These are phyloP conservation scores for Ips nitidus DNA, from an alignment of 1,140 invertebrate species.

Conservation along the genomic window DNA sequence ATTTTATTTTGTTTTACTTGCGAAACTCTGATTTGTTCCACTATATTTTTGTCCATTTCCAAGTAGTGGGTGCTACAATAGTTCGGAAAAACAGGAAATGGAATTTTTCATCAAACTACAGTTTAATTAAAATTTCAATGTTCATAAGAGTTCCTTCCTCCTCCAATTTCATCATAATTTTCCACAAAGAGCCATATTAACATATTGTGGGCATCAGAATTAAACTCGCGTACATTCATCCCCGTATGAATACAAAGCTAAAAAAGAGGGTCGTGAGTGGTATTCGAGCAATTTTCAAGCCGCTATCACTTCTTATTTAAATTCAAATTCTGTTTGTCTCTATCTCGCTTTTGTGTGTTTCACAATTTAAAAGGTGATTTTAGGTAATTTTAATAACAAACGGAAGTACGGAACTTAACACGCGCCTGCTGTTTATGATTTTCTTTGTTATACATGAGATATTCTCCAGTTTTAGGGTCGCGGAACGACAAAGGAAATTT, in stretches of 20 bases:
- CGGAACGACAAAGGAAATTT: not conserved
- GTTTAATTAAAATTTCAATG: no score
- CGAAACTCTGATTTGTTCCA: no score
- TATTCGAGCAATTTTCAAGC: conserved; percentile 3
- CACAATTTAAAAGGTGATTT: conserved; percentile 1
- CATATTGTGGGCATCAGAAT: not conserved
- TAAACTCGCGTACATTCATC: conserved; percentile 5
- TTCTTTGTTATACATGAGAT: not conserved
- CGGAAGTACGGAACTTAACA: not conserved
- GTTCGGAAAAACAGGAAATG: no score
- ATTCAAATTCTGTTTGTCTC: conserved; percentile 1
- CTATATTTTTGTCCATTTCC: no score
- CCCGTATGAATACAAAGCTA: conserved; percentile 7
- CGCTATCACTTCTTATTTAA: conserved; percentile 7
- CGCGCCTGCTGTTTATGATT: conserved; percentile 2
- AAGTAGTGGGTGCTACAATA: no score
- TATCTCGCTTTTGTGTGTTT: conserved; percentile 1
- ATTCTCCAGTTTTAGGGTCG: not conserved
- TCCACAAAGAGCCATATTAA: not conserved
- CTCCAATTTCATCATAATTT: no score
- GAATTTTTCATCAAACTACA: no score
- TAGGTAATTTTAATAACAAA: conserved; percentile 12
- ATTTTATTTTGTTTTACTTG: no score
- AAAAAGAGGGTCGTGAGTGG: not conserved
- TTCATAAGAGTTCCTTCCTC: no score